Evolutionary conservation across 2,888 invertebrate genomes (phyloP), one percentile per base, ranked within the genome.

Genomic region (Argyresthia albistria): DNA sequence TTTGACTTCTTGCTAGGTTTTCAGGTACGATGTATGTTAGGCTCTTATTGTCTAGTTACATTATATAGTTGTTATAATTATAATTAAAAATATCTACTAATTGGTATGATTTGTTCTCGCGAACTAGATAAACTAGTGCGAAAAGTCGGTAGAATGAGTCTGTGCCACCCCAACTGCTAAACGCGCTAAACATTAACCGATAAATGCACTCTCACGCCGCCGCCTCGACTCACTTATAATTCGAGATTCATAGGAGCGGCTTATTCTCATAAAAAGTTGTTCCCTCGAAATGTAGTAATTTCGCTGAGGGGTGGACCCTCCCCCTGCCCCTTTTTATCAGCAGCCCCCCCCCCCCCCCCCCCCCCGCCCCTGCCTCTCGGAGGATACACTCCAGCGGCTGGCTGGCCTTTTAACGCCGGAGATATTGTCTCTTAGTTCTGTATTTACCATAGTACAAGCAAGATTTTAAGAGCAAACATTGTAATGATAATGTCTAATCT

Each of bases 191-290:
- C 25, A 25, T 25, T 4, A 25, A 25, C 15, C 37, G 4, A 48
- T 11, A 15, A 48, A 48, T 48, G 48, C 48, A 48, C 37, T 48
- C 48, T 48, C 36, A 48, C 35, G 25, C 10, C 48, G 36, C 6
- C 25, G n/a, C 25, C 15, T 14, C 25, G 16, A 50, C 36, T 50
- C 43, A 50, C 50, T 50, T 50, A 50, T 50, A 43, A 86, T 86
- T 86, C 75, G 76, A 84, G 80, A 84, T 86, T 84, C 86, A 86
- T 86, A 83, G 77, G 70, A 62, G 67, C 76, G 73, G 83, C 80
- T 86, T 82, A 83, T 81, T 84, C 84, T 80, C 88, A 83, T 83
- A 86, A 87, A 86, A 87, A 86, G 78, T 84, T 84, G 80, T 83
- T 83, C 83, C 83, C 84, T 83, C 81, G 78, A 81, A 86, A 86